Evolutionary conservation across 2,888 invertebrate species (phyloP).

Genomic region (Saturnia japonica): DNA sequence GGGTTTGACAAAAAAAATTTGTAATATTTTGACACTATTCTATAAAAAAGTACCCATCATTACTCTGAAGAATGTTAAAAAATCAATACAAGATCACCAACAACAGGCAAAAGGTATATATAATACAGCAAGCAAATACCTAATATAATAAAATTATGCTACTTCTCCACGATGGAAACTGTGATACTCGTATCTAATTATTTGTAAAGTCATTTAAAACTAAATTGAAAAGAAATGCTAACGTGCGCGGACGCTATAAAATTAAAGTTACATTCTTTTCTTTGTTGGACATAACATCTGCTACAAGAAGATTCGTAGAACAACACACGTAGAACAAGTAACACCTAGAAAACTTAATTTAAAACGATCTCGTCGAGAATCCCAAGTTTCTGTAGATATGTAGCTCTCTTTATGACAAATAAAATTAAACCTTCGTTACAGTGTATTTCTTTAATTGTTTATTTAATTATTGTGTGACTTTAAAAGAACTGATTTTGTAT

Average conservation of each 20-base stretch:
- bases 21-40: no score
- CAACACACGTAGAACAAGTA: slow-evolving; percentile 16
- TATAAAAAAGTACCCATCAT: no score
- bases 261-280: slow-evolving; percentile 13
- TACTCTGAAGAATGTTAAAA: no score
- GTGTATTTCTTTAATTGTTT: not conserved
- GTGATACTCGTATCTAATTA: not conserved
- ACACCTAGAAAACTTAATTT: slow-evolving; percentile 26
- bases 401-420: not conserved
- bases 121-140: no score
- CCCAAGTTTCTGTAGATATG: not conserved
- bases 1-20: no score
- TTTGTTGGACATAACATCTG: slow-evolving; percentile 13
- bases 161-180: no score
- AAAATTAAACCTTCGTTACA: not conserved
- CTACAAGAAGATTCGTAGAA: slow-evolving; percentile 21
- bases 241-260: not conserved
- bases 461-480: no score
- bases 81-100: no score
- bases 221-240: slow-evolving; percentile 8
- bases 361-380: slow-evolving; percentile 23
- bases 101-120: no score
- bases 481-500: no score
- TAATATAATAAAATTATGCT: no score
- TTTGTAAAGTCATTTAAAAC: slow-evolving; percentile 10